Evolutionary conservation across 92 coral and sea anemone genomes (phyloP), one percentile per base, ranked within the genome.

Genomic region (Palythoa grandis): DNA sequence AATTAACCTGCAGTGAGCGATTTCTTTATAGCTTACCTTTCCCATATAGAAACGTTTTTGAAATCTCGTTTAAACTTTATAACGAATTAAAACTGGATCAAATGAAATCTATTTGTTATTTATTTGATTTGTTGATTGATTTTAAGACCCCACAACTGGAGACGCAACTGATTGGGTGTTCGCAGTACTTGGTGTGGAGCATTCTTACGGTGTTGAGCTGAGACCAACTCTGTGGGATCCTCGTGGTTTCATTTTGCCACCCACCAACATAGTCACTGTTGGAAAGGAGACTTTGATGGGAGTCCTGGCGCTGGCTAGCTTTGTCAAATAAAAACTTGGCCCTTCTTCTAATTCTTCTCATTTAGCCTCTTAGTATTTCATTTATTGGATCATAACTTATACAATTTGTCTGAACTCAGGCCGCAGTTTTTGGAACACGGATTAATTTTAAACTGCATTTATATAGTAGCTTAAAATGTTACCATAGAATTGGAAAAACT

Each of bases 161-260:
- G 99, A 96, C 82, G 96, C 98, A 7, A 94, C 98, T 2, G 99
- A 96, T 74, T 96, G 99, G 99, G 93, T 92, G 7, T 94, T 91
- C 65, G 95, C 92, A 15, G 89, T 88, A 1, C 88, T 96, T 16
- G 99, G 99, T 13, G 92, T 96, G 38, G 88, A 88, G 24, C 99
- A 96, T 82, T 96, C 99, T 19, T 96, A 96, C 78, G 98, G 99
- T 23, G 94, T 96, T 24, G 99, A 96, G 70, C 92, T 96, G 48
- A 88, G 93, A 69, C 99, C 99, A 39, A 83, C 92, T 7, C 17
- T 94, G 24, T 60, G 35, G n/a, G 84, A 88, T 84, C 48, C 60
- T 0, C 74, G 87, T 11, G 99, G 99, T 6, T 96, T 96, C 87
- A 53, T 93, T 8, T 86, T 96, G 3, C 95, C 96, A 0, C 93